Conservation (phyloP, 1,140 invertebrate species). For the Lineus longissimus region DNA sequence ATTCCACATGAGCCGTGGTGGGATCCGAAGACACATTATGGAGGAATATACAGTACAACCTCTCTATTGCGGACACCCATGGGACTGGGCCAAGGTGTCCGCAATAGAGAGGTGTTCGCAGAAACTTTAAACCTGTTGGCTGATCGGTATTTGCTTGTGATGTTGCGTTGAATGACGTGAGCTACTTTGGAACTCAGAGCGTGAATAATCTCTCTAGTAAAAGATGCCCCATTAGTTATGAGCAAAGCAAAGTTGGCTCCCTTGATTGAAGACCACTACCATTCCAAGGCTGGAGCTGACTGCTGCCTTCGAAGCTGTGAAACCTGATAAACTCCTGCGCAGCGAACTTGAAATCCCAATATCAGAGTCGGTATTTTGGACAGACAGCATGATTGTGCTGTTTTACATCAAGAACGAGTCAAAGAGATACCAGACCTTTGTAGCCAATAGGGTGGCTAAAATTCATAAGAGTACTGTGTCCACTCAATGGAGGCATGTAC, state of each 20-base stretch:
- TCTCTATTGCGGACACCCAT: no score
- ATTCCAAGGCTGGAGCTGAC: no score
- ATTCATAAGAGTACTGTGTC: not conserved
- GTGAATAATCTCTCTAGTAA: not conserved
- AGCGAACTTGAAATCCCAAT: no score
- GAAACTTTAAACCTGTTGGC: no score
- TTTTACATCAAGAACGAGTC: slow-evolving; percentile 10
- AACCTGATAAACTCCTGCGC: slow-evolving; percentile 9
- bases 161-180: not conserved
- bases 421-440: not conserved
- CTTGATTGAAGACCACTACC: no score
- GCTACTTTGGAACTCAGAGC: slow-evolving; percentile 4
- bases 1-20: no score
- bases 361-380: slow-evolving; percentile 6
- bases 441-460: not conserved
- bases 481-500: slow-evolving; percentile 2
- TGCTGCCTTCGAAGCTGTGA: slow-evolving; percentile 6
- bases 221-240: slow-evolving; percentile 12
- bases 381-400: no score
- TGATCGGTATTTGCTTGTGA: no score
- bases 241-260: slow-evolving; percentile 12
- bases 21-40: no score
- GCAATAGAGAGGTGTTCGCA: no score
- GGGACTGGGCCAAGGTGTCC: no score
- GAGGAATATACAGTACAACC: no score